Evolutionary conservation across 1,140 invertebrate species (phyloP), one percentile per base, ranked within the genome.

Genomic region (Drosophila baimaii): DNA sequence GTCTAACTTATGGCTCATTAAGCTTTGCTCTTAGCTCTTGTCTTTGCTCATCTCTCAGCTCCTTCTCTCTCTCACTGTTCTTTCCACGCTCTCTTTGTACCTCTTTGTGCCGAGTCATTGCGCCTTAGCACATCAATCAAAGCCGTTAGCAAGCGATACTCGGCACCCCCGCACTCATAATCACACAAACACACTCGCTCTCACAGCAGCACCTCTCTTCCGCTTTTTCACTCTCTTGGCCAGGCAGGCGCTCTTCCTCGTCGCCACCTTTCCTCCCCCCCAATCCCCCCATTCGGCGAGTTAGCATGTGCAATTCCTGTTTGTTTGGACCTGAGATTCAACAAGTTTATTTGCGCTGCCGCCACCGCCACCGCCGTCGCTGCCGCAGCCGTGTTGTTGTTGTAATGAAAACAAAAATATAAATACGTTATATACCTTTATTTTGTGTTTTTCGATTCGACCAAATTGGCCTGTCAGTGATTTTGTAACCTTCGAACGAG

Each of bases 401-500:
- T 85, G 82, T 85, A 86, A 85, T 78, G 78, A 81, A 86, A 78
- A 86, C 68, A 80, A 63, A 78, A 81, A 68, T 63, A 82, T 49
- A 79, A 73, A 71, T 68, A 68, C 77, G 56, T 70, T 81, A 61
- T 74, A 62, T 74, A 75, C 79, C 75, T 85, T 79, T 65, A 75
- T 69, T 54, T 72, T 71, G 69, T 58, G 69, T 72, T 58, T 61
- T 72, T 74, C 77, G 79, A 73, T 81, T 35, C 51, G 55, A 85
- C 81, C 56, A 54, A 65, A 73, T 82, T 73, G 78, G 82, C 73
- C 59, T 64, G 65, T 62, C 82, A 85, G 82, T 85, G 79, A 71
- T 79, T 82, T 82, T 85, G 78, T 85, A 85, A 85, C 82, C 82
- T 85, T 85, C 82, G 58, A 69, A 43, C 78, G 52, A 73, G 79